Evolutionary conservation across 2,113 vertebrate species (phyloP).

Genomic region (Arenaria interpres): DNA sequence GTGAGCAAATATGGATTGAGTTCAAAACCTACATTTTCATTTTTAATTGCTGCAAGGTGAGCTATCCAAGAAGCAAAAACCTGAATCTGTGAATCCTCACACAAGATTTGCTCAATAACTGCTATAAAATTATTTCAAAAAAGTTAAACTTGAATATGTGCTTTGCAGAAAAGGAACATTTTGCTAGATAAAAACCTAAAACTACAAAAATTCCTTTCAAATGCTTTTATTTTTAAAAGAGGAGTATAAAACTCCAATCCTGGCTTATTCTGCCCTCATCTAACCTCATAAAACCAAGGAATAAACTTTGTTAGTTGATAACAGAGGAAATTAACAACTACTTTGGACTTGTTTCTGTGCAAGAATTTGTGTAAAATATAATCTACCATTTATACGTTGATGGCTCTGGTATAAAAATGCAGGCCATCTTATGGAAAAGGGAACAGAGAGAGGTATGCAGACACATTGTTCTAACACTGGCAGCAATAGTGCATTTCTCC

Average conservation of each 20-base stretch:
- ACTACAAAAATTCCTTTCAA: background rate
- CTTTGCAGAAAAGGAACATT: background rate
- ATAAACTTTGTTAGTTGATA: background rate
- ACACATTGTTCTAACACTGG: background rate
- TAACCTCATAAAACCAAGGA: background rate
- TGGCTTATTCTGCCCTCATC: background rate
- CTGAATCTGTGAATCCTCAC: background rate
- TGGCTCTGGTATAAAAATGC: background rate
- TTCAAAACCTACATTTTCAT: background rate
- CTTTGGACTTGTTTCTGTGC: background rate
- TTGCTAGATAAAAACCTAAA: background rate
- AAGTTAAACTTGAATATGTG: background rate
- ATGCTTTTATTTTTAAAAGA: background rate
- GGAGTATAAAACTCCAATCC: background rate
- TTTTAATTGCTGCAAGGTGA: background rate
- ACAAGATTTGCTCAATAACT: background rate
- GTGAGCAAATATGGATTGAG: background rate
- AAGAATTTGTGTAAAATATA: background rate
- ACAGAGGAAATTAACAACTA: background rate
- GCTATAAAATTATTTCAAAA: background rate
- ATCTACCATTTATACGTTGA: background rate
- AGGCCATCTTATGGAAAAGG: background rate
- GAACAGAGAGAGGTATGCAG: background rate
- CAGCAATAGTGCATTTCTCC: background rate
- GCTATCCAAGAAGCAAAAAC: background rate